phyloP scores from a whole-genome alignment of 2,888 invertebrate genomes.

The Lobophora halterata region DNA sequence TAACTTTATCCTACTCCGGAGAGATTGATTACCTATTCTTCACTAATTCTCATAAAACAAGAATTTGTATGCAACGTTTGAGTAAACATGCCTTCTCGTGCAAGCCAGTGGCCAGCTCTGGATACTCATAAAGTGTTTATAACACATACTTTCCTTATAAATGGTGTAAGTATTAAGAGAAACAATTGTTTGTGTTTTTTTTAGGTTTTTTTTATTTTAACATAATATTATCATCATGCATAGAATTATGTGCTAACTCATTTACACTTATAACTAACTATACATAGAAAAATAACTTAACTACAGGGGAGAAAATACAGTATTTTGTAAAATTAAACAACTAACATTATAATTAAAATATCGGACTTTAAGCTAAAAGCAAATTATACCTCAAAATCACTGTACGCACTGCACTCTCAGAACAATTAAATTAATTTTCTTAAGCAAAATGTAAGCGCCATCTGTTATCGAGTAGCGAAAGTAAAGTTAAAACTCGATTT shows the following conservation, averaged over 20 bases:
- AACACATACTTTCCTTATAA: too few relatives aligned
- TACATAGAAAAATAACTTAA: slow-evolving; percentile 81
- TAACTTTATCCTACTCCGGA: too few relatives aligned
- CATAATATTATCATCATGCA: slow-evolving; percentile 78
- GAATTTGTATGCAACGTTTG: too few relatives aligned
- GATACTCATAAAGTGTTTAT: too few relatives aligned
- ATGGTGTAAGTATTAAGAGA: slow-evolving; percentile 33
- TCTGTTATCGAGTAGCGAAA: slow-evolving; percentile 44
- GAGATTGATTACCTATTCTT: too few relatives aligned
- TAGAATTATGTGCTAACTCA: slow-evolving; percentile 79
- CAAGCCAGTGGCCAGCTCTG: too few relatives aligned
- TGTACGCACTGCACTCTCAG: slow-evolving; percentile 71
- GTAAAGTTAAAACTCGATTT: slow-evolving; percentile 34
- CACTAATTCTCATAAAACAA: too few relatives aligned
- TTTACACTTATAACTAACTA: slow-evolving; percentile 81
- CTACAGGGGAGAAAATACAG: slow-evolving; percentile 78
- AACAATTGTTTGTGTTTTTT: slow-evolving; percentile 70
- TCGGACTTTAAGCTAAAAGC: slow-evolving; percentile 75
- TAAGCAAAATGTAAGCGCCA: slow-evolving; percentile 46
- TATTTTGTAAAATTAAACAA: slow-evolving; percentile 76
- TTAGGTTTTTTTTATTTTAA: slow-evolving; percentile 79
- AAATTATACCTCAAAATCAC: slow-evolving; percentile 65
- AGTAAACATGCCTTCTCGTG: too few relatives aligned
- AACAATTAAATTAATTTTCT: slow-evolving; percentile 45
- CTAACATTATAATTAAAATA: slow-evolving; percentile 71